Percentiles rank a stretch among this genome's conserved stretches.
phyloP scores from a whole-genome alignment of 2,113 vertebrate genomes.

The Ctenodactylus gundi region DNA sequence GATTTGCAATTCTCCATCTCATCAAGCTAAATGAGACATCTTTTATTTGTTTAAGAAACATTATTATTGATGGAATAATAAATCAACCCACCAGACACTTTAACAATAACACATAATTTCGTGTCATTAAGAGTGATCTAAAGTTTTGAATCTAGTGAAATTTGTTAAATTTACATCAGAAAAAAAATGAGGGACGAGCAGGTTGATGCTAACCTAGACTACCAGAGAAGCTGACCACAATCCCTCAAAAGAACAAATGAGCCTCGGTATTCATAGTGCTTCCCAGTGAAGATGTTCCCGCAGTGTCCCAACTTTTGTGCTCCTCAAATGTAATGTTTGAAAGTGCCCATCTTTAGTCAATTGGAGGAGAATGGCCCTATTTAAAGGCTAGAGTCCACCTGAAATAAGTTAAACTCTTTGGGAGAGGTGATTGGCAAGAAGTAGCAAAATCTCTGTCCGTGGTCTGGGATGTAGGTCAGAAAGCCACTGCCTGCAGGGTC shows the following conservation, averaged over 20 bases:
- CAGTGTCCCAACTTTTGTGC: no score
- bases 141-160: not conserved
- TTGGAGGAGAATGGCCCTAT: not conserved
- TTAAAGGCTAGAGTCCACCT: not conserved
- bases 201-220: not conserved
- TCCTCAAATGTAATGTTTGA: not conserved
- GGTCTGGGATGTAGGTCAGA: not conserved
- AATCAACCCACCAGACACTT: not conserved
- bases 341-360: not conserved
- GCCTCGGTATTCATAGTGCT: not conserved
- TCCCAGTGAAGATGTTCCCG: not conserved
- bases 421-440: not conserved
- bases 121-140: not conserved
- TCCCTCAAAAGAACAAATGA: not conserved
- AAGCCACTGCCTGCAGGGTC: not conserved
- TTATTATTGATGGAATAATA: not conserved
- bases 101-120: conserved; percentile 31
- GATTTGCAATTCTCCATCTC: not conserved
- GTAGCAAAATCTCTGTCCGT: not conserved
- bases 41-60: not conserved
- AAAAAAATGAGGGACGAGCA: not conserved
- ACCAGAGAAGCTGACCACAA: not conserved
- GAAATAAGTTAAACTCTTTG: not conserved
- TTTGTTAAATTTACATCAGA: not conserved
- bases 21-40: not conserved